phyloP scores from a whole-genome alignment of 2,888 invertebrate genomes.

The Saturnia pavonia region DNA sequence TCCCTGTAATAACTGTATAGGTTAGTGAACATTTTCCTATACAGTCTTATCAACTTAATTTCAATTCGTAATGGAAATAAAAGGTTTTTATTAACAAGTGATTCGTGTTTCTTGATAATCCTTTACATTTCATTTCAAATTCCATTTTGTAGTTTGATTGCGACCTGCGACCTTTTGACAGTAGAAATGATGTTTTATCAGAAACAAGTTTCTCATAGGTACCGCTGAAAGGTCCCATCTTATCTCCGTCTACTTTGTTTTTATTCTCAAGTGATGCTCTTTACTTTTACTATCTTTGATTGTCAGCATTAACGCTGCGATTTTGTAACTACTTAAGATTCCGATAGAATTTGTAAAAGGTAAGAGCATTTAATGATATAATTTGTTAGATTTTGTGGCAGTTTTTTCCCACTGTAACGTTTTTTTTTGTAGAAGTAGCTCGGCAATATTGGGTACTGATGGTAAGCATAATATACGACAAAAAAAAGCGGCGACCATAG shows the following conservation, averaged over 20 bases:
- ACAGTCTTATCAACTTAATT: too few species aligned
- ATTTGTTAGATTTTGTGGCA: not conserved
- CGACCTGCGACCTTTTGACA: not conserved
- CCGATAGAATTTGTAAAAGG: not conserved
- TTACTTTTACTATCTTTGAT: not conserved
- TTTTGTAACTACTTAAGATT: not conserved
- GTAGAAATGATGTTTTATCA: not conserved
- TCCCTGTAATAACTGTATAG: too few species aligned
- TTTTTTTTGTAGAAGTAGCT: too few species aligned
- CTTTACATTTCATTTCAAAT: too few species aligned
- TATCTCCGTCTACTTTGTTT: not conserved
- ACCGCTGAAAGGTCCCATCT: not conserved
- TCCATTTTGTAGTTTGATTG: too few species aligned
- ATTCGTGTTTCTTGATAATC: too few species aligned
- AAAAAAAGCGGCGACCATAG: too few species aligned
- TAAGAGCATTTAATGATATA: not conserved
- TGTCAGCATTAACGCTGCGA: not conserved
- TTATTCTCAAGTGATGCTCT: not conserved
- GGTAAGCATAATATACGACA: too few species aligned
- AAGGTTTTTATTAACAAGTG: too few species aligned
- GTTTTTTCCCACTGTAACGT: not conserved
- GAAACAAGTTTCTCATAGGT: not conserved
- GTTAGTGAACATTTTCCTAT: too few species aligned
- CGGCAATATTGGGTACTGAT: too few species aligned
- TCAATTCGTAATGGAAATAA: too few species aligned